These are phyloP conservation scores for Stictocephala bisonia DNA, from an alignment of 2,888 invertebrate genomes.

Conservation along the genomic window DNA sequence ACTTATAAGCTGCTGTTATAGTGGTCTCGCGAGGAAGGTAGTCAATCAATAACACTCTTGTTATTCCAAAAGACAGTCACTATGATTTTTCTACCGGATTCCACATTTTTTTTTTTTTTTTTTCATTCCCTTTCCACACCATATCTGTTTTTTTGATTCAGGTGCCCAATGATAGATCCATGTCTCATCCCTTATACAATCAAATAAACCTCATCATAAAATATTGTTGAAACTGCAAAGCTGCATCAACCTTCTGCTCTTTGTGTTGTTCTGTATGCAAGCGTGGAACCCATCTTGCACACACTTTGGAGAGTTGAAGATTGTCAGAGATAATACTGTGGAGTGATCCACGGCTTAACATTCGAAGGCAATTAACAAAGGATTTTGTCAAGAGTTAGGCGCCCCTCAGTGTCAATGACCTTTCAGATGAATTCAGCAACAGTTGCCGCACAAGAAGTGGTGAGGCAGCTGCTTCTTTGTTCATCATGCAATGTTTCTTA, in stretches of 20 bases:
- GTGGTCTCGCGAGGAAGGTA: conserved; percentile 45
- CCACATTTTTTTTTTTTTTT: conserved; percentile 40
- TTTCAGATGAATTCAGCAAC: conserved; percentile 28
- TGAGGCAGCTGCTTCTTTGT: conserved; percentile 27
- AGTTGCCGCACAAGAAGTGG: background rate
- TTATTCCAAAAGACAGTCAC: conserved; percentile 51
- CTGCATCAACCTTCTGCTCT: conserved; percentile 36
- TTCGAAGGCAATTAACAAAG: conserved; percentile 8
- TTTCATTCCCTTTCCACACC: conserved; percentile 44
- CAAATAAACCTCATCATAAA: conserved; percentile 43
- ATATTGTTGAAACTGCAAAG: conserved; percentile 16
- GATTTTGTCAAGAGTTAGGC: conserved; percentile 27
- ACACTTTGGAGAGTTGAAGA: conserved; percentile 40
- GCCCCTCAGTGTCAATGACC: conserved; percentile 19
- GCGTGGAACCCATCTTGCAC: conserved; percentile 49
- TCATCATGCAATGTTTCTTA: conserved; percentile 25
- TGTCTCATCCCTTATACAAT: conserved; percentile 52
- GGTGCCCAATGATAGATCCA: conserved; percentile 51
- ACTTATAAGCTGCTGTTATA: conserved; percentile 45
- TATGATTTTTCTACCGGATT: no score
- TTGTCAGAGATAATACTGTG: conserved; percentile 42
- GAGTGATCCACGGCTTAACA: conserved; percentile 16
- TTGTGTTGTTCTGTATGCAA: conserved; percentile 47
- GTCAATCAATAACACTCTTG: no score
- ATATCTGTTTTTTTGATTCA: conserved; percentile 44